phyloP scores from a whole-genome alignment of 1,140 invertebrate genomes.

The Carcinoscorpius rotundicauda region DNA sequence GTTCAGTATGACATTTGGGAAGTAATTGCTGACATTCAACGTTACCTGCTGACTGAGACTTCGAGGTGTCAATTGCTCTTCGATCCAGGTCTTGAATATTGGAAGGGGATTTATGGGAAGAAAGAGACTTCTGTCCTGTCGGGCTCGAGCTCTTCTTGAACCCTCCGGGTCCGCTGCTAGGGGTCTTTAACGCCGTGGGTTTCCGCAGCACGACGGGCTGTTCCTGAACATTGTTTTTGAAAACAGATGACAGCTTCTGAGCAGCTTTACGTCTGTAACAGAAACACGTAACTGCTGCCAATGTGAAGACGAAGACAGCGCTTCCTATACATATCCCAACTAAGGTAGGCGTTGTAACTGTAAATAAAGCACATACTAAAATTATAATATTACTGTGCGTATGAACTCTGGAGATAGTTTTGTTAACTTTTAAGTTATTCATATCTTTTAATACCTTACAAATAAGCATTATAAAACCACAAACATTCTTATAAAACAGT shows the following conservation, averaged over 20 bases:
- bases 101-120: conserved; percentile 5
- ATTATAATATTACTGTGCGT: background rate
- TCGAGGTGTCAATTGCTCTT: background rate
- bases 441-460: too few species aligned
- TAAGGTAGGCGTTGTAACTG: conserved; percentile 48
- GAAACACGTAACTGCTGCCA: conserved; percentile 45
- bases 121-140: conserved; percentile 22
- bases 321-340: conserved; percentile 48
- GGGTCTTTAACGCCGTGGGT: conserved; percentile 51
- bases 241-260: conserved; percentile 12
- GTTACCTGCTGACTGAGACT: conserved; percentile 7
- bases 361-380: conserved; percentile 27
- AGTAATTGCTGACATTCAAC: conserved; percentile 21
- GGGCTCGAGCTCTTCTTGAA: conserved; percentile 75
- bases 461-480: too few species aligned
- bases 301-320: conserved; percentile 41
- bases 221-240: conserved; percentile 26
- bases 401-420: too few species aligned
- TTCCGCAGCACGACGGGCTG: conserved; percentile 46
- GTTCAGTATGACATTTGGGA: conserved; percentile 32
- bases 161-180: conserved; percentile 44
- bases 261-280: conserved; percentile 37
- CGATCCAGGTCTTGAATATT: conserved; percentile 10
- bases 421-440: too few species aligned
- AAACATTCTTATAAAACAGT: too few species aligned